Percentiles rank a stretch among this genome's conserved stretches.
Evolutionary conservation across 2,113 vertebrate genomes (phyloP).

Genomic region (Peromyscus maniculatus): DNA sequence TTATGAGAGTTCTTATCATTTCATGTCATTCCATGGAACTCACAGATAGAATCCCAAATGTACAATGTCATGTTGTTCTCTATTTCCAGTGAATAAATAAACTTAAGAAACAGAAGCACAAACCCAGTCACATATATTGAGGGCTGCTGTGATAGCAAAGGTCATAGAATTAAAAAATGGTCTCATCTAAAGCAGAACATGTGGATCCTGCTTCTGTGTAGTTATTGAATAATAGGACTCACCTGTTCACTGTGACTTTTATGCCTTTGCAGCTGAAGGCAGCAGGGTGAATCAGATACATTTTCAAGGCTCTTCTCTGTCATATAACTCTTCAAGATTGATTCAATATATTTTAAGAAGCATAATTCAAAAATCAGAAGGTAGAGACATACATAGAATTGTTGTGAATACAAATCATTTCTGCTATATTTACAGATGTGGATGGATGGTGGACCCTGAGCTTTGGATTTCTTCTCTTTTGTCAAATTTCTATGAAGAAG

Average conservation of each 20-base stretch:
- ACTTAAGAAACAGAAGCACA: conserved; percentile 46
- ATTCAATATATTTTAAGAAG: conserved; percentile 66
- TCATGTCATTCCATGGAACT: not conserved
- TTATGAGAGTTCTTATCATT: conserved; percentile 41
- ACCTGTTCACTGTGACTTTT: conserved; percentile 41
- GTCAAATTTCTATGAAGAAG: not conserved
- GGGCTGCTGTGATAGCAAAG: conserved; percentile 57
- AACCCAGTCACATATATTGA: conserved; percentile 43
- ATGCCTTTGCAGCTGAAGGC: conserved; percentile 34
- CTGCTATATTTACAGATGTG: conserved; percentile 43
- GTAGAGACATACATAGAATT: not conserved
- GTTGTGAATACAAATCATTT: conserved; percentile 54
- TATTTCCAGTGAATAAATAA: conserved; percentile 49
- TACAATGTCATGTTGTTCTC: not conserved
- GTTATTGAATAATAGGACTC: conserved; percentile 53
- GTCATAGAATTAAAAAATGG: conserved; percentile 41
- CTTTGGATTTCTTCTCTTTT: conserved; percentile 47
- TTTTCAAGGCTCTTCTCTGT: conserved; percentile 69
- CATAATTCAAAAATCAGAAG: conserved; percentile 65
- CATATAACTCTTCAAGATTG: conserved; percentile 66
- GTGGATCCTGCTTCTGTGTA: not conserved
- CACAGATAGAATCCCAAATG: conserved; percentile 47
- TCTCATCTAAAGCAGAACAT: conserved; percentile 40
- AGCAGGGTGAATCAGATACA: conserved; percentile 48
- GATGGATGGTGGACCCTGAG: not conserved